Evolutionary conservation across 92 coral and sea anemone genomes (phyloP), one percentile per base, ranked within the genome.

Genomic region (Porites rus): DNA sequence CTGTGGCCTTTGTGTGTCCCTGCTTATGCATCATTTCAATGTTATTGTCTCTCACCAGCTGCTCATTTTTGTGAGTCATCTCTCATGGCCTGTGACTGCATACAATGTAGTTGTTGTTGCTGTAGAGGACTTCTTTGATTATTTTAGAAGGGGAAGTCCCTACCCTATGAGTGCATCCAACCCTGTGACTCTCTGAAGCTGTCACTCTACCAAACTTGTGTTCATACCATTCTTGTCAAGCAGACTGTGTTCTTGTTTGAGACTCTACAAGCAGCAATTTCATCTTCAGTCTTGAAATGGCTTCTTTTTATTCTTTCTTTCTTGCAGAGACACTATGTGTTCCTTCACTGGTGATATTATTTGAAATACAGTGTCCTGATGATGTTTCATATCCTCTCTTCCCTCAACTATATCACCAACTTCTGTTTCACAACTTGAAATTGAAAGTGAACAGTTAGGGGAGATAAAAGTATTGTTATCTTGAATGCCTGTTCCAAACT

Each of bases 51-150:
- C 59, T 60, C 5, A 75, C 67, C 8, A 75, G 79, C 25, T 75
- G 67, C 7, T 75, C 53, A 75, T 38, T 75, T 75, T 51, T 21
- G 8, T 22, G 59, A 22, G 51, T 66, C 79, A 22, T 75, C 79
- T 75, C 11, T 75, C 79, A 56, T 24, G 7, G 79, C 79, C 20
- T 56, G 51, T 56, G 79, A 56, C 67, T 75, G 79, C n/a, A 75
- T 75, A 28, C 31, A 28, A 28, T 28, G 31, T 28, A 56, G 67
- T 75, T 17, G n/a, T 24, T 58, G 66, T 19, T 8, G 13, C 59
- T 54, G 43, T 75, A 9, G 56, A 25, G 63, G 2, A 58, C 79
- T 56, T 75, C 66, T n/a, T 75, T 58, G 67, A 75, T 75, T 10
- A 75, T 75, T 56, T 75, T 75, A 10, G 79, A 19, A 4, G 67